Evolutionary conservation across 2,888 invertebrate species (phyloP).

Genomic region (Eutolmus rufibarbis): DNA sequence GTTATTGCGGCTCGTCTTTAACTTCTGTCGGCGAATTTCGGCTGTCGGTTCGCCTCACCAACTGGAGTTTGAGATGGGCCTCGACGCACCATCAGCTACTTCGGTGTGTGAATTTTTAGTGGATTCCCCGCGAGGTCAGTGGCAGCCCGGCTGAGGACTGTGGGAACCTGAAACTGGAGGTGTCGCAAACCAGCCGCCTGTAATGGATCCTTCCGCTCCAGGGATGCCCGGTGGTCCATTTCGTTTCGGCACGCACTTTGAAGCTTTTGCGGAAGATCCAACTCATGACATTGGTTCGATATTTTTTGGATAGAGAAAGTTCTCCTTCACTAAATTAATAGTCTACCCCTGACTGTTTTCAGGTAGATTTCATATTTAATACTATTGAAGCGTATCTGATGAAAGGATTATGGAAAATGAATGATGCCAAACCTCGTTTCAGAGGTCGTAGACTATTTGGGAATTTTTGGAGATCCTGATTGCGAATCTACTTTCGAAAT

Average conservation of each 20-base stretch:
- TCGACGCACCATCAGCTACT: background rate
- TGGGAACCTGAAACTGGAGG: conserved; percentile 1
- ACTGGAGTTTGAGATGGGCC: conserved; percentile 10
- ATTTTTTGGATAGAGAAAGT: background rate
- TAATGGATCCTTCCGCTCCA: background rate
- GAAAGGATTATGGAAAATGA: too few relatives aligned
- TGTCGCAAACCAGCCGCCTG: background rate
- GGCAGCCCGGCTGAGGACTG: background rate
- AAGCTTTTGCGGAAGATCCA: background rate
- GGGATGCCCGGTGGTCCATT: background rate
- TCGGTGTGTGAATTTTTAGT: background rate
- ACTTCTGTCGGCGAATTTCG: conserved; percentile 36
- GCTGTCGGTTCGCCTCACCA: background rate
- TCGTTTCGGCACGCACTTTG: background rate
- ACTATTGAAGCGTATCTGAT: too few relatives aligned
- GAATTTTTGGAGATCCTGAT: too few relatives aligned
- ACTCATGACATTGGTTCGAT: background rate
- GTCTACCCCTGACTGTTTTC: too few relatives aligned
- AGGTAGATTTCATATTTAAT: too few relatives aligned
- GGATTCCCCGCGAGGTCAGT: background rate
- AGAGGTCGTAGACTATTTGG: too few relatives aligned
- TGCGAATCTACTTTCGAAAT: too few relatives aligned
- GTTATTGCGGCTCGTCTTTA: conserved; percentile 28
- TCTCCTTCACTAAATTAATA: too few relatives aligned
- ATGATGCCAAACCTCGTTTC: too few relatives aligned